Evolutionary conservation across 2,888 invertebrate species (phyloP), one percentile per base, ranked within the genome.

Genomic region (Spodoptera picta): DNA sequence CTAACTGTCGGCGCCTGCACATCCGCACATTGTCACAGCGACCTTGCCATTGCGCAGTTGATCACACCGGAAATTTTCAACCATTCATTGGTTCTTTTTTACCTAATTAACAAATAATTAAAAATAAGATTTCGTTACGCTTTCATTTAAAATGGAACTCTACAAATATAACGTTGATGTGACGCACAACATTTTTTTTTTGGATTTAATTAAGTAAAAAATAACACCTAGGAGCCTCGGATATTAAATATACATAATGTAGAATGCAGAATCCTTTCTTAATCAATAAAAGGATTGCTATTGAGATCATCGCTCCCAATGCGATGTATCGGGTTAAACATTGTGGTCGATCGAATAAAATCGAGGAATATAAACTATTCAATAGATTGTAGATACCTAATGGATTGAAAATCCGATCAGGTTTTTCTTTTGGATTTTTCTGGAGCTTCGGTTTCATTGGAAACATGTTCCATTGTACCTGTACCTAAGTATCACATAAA

Each of bases 41-140:
- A 68, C 73, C 73, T 74, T 75, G 73, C 36, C 55, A 72, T 55
- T 75, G 60, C 63, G 57, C 56, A 64, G 59, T 75, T 75, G 74
- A 42, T n/a, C 47, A 31, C 48, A 64, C 49, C 65, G 65, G 61
- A 70, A 65, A 12, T 41, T 64, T 73, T 53, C 23, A 64, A 14
- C 9, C 49, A 69, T 41, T 41, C 23, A 52, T 45, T 7, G 42
- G 53, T 64, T 73, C 48, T 63, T 73, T 52, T 24, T 11, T 47
- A 44, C 19, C 42, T 41, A 66, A 12, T 57, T 9, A 60, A 4
- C n/a, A 60, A 58, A 1, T 56, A 7, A 10, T 43, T 41, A 5
- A 44, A 14, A 24, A 7, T 24, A 19, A 31, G 23, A 46, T 4
- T 47, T 72, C 11, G 19, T 24, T n/a, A 50, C 11, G 23, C 7